phyloP scores from a whole-genome alignment of 2,797 vertebrate genomes.

The Sciurus carolinensis region DNA sequence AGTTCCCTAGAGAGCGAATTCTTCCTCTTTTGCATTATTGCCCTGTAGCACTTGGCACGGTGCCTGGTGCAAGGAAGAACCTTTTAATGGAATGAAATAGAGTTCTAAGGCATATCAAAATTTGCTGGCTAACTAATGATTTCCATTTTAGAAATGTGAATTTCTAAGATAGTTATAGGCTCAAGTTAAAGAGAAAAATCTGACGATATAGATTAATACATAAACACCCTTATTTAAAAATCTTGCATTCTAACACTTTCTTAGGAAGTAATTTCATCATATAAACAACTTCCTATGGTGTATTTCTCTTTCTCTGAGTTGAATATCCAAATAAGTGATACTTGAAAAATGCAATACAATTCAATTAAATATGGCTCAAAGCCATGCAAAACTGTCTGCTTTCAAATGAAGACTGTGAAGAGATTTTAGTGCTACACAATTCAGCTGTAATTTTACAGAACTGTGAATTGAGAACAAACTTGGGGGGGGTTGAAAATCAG shows the following conservation, averaged over 20 bases:
- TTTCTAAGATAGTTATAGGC: neutral
- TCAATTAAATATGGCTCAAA: slow-evolving; percentile 49
- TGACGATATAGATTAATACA: neutral
- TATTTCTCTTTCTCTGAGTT: slow-evolving; percentile 29
- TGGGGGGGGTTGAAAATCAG: rapidly evolving
- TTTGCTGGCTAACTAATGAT: neutral
- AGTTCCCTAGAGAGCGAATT: neutral
- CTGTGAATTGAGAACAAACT: slow-evolving; percentile 55
- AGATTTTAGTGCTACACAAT: neutral
- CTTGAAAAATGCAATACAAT: slow-evolving; percentile 21
- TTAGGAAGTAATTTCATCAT: neutral
- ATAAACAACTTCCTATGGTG: neutral
- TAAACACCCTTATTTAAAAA: neutral
- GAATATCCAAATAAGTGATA: neutral
- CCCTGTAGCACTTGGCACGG: neutral
- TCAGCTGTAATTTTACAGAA: slow-evolving; percentile 60
- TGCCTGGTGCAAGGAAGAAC: neutral
- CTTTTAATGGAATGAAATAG: neutral
- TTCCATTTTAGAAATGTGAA: slow-evolving; percentile 54
- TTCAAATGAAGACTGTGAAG: slow-evolving; percentile 28
- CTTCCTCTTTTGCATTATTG: neutral
- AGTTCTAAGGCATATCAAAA: neutral
- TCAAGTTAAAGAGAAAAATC: slow-evolving; percentile 33
- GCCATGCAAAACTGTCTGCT: slow-evolving; percentile 2
- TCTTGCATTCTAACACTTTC: neutral